Evolutionary conservation across 2,888 invertebrate genomes (phyloP), one percentile per base, ranked within the genome.

Genomic region (Podabrus alpinus): DNA sequence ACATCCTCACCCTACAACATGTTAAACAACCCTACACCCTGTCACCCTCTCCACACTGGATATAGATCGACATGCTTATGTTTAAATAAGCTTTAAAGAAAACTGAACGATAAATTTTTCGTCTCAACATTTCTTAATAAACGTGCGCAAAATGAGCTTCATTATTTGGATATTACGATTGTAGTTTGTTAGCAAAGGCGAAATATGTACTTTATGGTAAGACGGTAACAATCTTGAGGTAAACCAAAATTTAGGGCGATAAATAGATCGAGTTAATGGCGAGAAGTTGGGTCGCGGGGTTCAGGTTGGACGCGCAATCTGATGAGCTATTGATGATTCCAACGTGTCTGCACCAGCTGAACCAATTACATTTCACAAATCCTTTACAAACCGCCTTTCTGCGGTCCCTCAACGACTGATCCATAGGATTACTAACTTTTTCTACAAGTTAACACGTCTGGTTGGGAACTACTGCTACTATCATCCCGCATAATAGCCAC

Each of bases 261-360:
- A 74, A 76, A 72, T 75, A 76, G 76, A 69, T 72, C 72, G 78
- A 71, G 71, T 77, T 76, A 75, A 75, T 72, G 74, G 77, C 69
- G 78, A 74, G 72, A 78, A 78, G 78, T 73, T 74, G 77, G 76
- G 78, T 77, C 79, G 76, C 79, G 79, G 83, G 82, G 82, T 82
- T 82, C 84, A 84, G 83, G 82, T 84, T 86, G 85, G 83, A 79
- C 82, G 73, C 79, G 79, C 80, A 81, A 81, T 81, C 88, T 90
- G 90, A 90, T 89, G 90, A 90, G 90, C 87, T 90, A 90, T 90
- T 90, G 90, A 90, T 90, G 90, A 90, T 89, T 88, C 87, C 87
- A 88, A 88, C 88, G 88, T 89, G 89, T 89, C 89, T 88, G 88
- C 88, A 89, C 88, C 90, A 90, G 90, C 90, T 90, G 90, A 90